phyloP scores from a whole-genome alignment of 1,140 invertebrate species.

The Platyscapa corneri region DNA sequence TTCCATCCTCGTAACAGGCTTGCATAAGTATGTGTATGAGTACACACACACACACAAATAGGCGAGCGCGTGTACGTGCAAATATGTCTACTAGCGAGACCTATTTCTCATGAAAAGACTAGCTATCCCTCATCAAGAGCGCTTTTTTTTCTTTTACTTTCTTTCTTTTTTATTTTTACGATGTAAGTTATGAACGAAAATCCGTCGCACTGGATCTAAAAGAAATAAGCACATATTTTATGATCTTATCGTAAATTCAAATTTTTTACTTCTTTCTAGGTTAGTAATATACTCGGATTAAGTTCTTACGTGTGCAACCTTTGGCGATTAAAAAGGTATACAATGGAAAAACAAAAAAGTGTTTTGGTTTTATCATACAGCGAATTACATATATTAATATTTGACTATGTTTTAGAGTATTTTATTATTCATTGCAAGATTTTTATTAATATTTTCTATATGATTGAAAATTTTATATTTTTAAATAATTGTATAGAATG shows the following conservation, averaged over 20 bases:
- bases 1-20: slow-evolving; percentile 62
- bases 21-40: slow-evolving; percentile 72
- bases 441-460: no score
- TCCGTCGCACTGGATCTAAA: neutral
- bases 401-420: no score
- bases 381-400: no score
- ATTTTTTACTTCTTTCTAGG: neutral
- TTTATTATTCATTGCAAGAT: no score
- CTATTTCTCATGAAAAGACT: neutral
- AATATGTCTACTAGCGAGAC: no score
- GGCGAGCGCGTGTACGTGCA: no score
- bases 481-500: no score
- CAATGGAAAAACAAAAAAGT: neutral
- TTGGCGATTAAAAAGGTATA: neutral
- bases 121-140: neutral
- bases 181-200: neutral
- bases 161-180: neutral
- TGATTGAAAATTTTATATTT: no score
- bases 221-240: slow-evolving; percentile 26
- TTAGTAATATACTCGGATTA: neutral
- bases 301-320: neutral
- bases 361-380: neutral
- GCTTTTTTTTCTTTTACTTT: neutral
- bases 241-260: slow-evolving; percentile 36
- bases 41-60: slow-evolving; percentile 52